phyloP scores from a whole-genome alignment of 2,888 invertebrate genomes.

The Sylvicola fuscatus region DNA sequence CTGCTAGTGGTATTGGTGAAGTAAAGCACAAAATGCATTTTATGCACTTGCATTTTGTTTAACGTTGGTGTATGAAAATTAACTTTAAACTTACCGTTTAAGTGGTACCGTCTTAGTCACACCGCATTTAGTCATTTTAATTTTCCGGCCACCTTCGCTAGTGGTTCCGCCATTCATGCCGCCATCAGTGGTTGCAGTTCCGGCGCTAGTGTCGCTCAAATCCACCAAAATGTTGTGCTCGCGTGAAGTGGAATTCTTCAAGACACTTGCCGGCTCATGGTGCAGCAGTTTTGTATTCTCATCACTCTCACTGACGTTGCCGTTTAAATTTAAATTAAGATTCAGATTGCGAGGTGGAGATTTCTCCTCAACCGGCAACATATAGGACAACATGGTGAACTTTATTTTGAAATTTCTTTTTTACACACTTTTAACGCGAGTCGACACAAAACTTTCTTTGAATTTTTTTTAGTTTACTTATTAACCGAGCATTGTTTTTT shows the following conservation, averaged over 20 bases:
- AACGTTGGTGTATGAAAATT: no score
- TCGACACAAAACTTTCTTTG: no score
- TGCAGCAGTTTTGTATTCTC: slow-evolving; percentile 6
- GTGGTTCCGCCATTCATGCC: background rate
- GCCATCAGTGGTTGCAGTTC: background rate
- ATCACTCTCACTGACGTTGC: slow-evolving; percentile 1
- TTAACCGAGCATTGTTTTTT: no score
- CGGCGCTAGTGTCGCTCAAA: background rate
- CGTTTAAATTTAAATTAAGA: slow-evolving; percentile 5
- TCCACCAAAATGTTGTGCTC: slow-evolving; percentile 1
- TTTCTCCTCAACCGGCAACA: slow-evolving; percentile 59
- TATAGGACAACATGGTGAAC: slow-evolving; percentile 54
- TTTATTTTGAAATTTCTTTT: no score
- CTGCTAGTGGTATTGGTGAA: no score
- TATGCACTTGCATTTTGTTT: no score
- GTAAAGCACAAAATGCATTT: no score
- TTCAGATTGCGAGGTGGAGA: slow-evolving; percentile 30
- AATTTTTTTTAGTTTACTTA: no score
- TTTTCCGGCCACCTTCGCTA: slow-evolving; percentile 10
- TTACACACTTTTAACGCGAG: background rate
- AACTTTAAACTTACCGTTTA: slow-evolving; percentile 16
- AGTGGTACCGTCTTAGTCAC: slow-evolving; percentile 21
- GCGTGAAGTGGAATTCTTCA: background rate
- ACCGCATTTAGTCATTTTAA: slow-evolving; percentile 17
- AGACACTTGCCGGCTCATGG: slow-evolving; percentile 5